Evolutionary conservation across 2,888 invertebrate genomes (phyloP).

Genomic region (Hirtodrosophila cameraria): DNA sequence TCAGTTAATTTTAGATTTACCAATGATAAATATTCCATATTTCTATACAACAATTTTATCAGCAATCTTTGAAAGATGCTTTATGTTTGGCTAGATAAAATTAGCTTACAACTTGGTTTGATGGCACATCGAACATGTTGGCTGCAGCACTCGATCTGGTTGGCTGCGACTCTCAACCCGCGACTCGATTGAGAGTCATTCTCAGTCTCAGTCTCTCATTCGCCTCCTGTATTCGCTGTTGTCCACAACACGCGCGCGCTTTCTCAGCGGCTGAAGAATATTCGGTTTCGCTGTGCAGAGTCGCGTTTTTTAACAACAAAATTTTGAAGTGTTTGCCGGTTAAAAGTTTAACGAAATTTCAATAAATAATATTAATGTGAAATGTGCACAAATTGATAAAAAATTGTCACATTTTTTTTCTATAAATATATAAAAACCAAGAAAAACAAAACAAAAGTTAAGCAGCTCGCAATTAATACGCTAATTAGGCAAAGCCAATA

Average conservation of each 20-base stretch:
- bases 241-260: constrained; percentile 41
- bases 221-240: constrained; percentile 44
- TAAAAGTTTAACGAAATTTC: no score
- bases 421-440: no score
- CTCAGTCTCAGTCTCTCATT: constrained; percentile 56
- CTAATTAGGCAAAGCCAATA: constrained; percentile 37
- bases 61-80: background rate
- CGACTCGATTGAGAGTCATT: constrained; percentile 16
- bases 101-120: constrained; percentile 16
- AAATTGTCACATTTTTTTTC: no score
- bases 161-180: no score
- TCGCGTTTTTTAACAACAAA: constrained; percentile 26
- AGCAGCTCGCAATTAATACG: constrained; percentile 25
- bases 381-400: background rate
- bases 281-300: constrained; percentile 38
- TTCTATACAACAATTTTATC: background rate
- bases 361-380: constrained; percentile 1
- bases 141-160: constrained; percentile 33
- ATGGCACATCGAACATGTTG: constrained; percentile 20
- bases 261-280: constrained; percentile 27
- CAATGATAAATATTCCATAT: no score
- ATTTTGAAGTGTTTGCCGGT: constrained; percentile 9
- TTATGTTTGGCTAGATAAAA: background rate
- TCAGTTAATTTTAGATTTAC: no score
- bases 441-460: background rate